phyloP scores from a whole-genome alignment of 2,113 vertebrate genomes.

The Microcebus ravelobensis region DNA sequence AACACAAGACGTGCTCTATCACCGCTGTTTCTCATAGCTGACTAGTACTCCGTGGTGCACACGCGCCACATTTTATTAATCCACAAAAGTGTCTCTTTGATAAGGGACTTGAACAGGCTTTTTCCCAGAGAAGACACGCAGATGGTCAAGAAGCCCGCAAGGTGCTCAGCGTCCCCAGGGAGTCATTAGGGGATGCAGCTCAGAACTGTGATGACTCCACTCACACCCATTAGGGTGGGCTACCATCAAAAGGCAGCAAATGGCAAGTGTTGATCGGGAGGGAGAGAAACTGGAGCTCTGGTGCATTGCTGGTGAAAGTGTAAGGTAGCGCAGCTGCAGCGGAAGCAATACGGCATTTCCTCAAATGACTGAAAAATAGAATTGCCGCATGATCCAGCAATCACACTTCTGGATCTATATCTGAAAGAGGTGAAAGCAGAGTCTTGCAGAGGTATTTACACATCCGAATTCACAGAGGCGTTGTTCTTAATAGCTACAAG shows the following conservation, averaged over 20 bases:
- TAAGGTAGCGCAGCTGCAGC: background rate
- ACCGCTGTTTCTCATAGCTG: too few species aligned
- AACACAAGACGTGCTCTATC: too few species aligned
- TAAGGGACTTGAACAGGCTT: background rate
- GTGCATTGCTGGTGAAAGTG: too few species aligned
- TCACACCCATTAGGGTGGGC: background rate
- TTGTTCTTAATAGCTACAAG: background rate
- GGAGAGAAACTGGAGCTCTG: background rate
- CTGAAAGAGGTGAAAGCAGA: background rate
- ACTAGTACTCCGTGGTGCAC: too few species aligned
- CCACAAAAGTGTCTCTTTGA: background rate
- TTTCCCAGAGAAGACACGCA: background rate
- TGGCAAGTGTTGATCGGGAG: rapidly evolving
- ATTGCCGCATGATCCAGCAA: background rate
- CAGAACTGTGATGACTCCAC: background rate
- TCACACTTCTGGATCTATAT: background rate
- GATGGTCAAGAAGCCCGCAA: background rate
- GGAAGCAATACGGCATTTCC: background rate
- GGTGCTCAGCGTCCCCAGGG: background rate
- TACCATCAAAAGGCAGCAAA: background rate
- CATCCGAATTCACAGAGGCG: background rate
- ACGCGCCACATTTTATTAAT: too few species aligned
- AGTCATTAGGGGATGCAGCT: background rate
- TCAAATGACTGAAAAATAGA: background rate
- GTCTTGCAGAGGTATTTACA: background rate